A percentile compares a stretch with the other conserved stretches of the same genome.
phyloP scores from a whole-genome alignment of 2,888 invertebrate genomes.

The Pachymerium ferrugineum region DNA sequence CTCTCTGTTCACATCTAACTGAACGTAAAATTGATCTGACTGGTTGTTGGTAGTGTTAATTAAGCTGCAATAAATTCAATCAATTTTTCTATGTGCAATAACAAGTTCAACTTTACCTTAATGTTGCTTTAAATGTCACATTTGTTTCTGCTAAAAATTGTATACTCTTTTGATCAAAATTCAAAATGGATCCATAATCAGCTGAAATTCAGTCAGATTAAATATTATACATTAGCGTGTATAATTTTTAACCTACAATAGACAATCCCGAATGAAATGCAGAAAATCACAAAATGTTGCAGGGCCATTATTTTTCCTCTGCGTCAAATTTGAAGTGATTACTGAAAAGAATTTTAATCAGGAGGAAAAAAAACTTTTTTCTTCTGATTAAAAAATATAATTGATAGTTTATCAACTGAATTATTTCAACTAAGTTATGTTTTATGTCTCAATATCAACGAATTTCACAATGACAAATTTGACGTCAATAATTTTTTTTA shows the following conservation, averaged over 20 bases:
- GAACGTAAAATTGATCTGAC: background rate
- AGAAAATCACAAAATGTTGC: too few species aligned
- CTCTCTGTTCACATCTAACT: background rate
- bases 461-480: background rate
- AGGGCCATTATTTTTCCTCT: too few species aligned
- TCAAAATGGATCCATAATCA: background rate
- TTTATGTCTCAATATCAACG: background rate
- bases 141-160: background rate
- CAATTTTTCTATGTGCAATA: background rate
- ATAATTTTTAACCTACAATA: background rate
- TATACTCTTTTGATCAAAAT: background rate
- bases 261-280: too few species aligned
- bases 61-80: background rate
- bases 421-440: background rate
- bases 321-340: too few species aligned
- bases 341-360: background rate
- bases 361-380: too few species aligned
- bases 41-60: background rate
- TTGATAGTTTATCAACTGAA: background rate
- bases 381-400: background rate
- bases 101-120: background rate
- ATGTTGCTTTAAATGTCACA: background rate
- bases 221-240: background rate
- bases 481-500: background rate
- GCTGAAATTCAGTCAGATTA: background rate